Evolutionary conservation across 2,797 vertebrate species (phyloP).

Genomic region (Steatocranus sp.): DNA sequence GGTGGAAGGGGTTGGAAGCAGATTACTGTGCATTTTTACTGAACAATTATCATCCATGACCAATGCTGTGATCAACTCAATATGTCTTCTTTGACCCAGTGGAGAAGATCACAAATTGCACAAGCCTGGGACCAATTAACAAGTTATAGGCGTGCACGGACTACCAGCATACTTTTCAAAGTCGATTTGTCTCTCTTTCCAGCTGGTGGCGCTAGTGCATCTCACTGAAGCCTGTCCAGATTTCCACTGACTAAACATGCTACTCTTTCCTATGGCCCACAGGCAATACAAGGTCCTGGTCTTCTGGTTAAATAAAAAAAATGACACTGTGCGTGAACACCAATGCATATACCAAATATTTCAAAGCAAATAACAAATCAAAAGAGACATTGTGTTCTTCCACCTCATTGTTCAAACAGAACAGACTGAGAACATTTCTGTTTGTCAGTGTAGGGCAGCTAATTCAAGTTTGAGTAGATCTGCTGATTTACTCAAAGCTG

Average conservation of each 20-base stretch:
- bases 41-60: constrained; percentile 68
- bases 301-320: neutral
- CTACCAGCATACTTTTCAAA: neutral
- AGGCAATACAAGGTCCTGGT: neutral
- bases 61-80: constrained; percentile 65
- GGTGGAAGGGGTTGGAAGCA: constrained; percentile 11
- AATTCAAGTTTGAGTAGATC: neutral
- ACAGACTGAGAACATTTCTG: neutral
- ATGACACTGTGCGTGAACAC: neutral
- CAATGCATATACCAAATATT: neutral
- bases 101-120: constrained; percentile 47
- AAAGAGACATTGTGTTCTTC: neutral
- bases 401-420: neutral
- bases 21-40: constrained; percentile 59
- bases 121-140: constrained; percentile 61
- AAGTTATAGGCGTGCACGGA: neutral
- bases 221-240: neutral
- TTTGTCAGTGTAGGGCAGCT: neutral
- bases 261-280: neutral
- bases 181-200: neutral
- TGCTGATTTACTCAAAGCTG: constrained; percentile 19
- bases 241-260: neutral
- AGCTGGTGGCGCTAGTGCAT: constrained; percentile 42
- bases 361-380: neutral
- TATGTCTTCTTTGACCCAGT: constrained; percentile 64